Evolutionary conservation across 1,140 invertebrate genomes (phyloP).

Genomic region (Drosophila nebulosa): DNA sequence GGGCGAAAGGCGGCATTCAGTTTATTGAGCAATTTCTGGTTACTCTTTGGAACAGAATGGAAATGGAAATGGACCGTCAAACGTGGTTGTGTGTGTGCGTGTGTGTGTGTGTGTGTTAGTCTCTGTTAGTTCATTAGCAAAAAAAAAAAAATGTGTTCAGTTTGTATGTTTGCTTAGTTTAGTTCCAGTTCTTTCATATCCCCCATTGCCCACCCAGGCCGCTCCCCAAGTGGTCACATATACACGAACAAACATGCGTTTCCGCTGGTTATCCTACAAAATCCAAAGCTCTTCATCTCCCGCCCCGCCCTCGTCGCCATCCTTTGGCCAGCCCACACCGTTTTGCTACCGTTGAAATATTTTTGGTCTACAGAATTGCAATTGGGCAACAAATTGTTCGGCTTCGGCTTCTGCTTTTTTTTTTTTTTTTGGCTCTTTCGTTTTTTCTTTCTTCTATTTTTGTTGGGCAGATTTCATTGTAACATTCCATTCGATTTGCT

Average conservation of each 20-base stretch:
- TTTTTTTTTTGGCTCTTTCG: neutral
- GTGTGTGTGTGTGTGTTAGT: no score
- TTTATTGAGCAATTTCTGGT: neutral
- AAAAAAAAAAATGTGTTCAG: neutral
- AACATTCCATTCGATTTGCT: slow-evolving; percentile 28
- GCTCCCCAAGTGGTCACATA: slow-evolving; percentile 19
- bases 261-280: neutral
- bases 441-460: neutral
- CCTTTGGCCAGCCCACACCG: neutral
- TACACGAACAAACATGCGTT: slow-evolving; percentile 18
- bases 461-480: slow-evolving; percentile 29
- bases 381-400: slow-evolving; percentile 30
- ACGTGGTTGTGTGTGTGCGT: no score
- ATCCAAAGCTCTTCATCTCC: neutral
- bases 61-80: no score
- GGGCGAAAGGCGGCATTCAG: neutral
- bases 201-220: no score
- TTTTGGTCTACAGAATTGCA: slow-evolving; percentile 29
- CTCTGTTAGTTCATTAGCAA: neutral
- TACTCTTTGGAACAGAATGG: neutral
- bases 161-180: slow-evolving; percentile 24
- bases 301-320: neutral
- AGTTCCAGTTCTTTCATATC: no score
- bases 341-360: neutral
- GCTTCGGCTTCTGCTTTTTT: neutral